phyloP scores from a whole-genome alignment of 2,797 vertebrate species.

The Prionace glauca region DNA sequence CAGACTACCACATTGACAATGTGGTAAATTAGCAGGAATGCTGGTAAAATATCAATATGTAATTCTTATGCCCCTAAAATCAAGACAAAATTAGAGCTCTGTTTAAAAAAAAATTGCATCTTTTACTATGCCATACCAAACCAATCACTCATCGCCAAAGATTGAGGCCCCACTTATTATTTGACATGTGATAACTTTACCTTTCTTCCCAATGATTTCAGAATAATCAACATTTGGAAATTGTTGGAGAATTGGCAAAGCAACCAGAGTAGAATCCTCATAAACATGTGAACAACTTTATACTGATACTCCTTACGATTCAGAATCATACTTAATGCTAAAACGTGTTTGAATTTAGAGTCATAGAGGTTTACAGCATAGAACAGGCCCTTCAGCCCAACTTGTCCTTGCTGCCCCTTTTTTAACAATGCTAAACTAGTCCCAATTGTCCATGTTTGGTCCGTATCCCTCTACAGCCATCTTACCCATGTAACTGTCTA shows the following conservation, averaged over 20 bases:
- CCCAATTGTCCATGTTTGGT: too few species aligned
- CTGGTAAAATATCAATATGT: neutral
- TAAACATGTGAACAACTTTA: neutral
- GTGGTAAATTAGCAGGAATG: neutral
- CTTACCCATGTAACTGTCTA: too few species aligned
- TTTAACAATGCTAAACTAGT: too few species aligned
- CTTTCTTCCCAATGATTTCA: neutral
- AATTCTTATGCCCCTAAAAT: neutral
- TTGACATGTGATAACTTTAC: neutral
- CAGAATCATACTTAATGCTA: neutral
- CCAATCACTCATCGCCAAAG: neutral
- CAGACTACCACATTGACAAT: neutral
- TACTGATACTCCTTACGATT: neutral
- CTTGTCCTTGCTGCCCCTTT: too few species aligned
- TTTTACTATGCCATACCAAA: neutral
- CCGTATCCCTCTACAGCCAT: too few species aligned
- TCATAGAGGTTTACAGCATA: too few species aligned
- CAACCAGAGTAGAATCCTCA: neutral
- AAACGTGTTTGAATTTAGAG: neutral
- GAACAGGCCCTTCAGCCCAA: too few species aligned
- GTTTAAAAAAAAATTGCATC: neutral
- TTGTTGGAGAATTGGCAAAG: neutral
- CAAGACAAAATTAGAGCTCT: neutral
- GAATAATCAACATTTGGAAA: neutral
- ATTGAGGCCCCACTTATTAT: neutral